A percentile compares a stretch with the other conserved stretches of the same genome.
Conservation (phyloP, 2,113 vertebrate species). For the Dasyornis broadbenti region DNA sequence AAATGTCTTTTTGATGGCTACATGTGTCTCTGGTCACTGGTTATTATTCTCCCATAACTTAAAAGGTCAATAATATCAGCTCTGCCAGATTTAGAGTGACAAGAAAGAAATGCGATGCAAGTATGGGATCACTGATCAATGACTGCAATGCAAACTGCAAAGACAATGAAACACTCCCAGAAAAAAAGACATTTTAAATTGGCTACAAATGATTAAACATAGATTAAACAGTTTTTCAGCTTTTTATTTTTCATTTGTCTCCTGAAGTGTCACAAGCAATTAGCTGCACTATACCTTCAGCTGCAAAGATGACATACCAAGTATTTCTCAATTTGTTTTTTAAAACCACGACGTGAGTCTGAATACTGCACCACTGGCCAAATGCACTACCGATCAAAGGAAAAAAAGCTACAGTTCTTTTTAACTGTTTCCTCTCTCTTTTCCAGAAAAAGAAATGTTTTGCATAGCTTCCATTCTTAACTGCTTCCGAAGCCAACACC, state of each 20-base stretch:
- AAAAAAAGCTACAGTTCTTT: background rate
- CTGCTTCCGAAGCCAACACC: background rate
- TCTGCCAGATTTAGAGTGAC: slow-evolving; percentile 32
- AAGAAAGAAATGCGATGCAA: slow-evolving; percentile 56
- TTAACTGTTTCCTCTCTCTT: slow-evolving; percentile 15
- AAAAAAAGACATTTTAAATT: slow-evolving; percentile 65
- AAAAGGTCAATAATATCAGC: slow-evolving; percentile 61
- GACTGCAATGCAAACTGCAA: slow-evolving; percentile 35
- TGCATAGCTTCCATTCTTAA: background rate
- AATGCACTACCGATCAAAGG: slow-evolving; percentile 4
- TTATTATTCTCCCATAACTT: slow-evolving; percentile 50
- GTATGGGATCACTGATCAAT: slow-evolving; percentile 36
- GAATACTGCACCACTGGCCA: slow-evolving; percentile 34
- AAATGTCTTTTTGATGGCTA: slow-evolving; percentile 70
- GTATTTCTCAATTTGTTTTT: slow-evolving; percentile 36
- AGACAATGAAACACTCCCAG: slow-evolving; percentile 42
- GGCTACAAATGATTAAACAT: slow-evolving; percentile 39
- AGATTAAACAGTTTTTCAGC: slow-evolving; percentile 33
- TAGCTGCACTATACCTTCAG: slow-evolving; percentile 35
- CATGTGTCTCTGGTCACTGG: slow-evolving; percentile 65
- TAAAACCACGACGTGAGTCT: background rate
- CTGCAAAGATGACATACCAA: slow-evolving; percentile 50
- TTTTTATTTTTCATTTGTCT: slow-evolving; percentile 41
- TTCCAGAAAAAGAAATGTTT: background rate
- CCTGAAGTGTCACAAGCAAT: slow-evolving; percentile 36